Conservation (phyloP, 2,888 invertebrate genomes). For the Chromoteleia sp. region DNA sequence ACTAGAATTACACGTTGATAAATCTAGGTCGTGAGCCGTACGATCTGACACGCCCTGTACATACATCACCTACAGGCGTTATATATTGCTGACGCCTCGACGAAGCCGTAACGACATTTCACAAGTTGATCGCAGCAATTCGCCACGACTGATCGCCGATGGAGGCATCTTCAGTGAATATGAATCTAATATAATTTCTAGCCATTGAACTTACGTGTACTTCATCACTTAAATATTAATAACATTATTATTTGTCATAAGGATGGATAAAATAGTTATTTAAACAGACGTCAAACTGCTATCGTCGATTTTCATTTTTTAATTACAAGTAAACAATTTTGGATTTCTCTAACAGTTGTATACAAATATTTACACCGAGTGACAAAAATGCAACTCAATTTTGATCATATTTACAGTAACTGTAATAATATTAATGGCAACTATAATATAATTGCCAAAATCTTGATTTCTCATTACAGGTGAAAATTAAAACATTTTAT, state of each 20-base stretch:
- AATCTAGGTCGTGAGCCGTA: constrained; percentile 42
- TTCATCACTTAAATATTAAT: background rate
- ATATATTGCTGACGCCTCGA: constrained; percentile 76
- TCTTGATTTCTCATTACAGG: too few relatives aligned
- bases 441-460: too few relatives aligned
- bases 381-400: too few relatives aligned
- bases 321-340: too few relatives aligned
- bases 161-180: constrained; percentile 73
- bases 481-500: too few relatives aligned
- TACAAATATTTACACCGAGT: too few relatives aligned
- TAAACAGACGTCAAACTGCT: too few relatives aligned
- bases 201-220: background rate
- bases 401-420: too few relatives aligned
- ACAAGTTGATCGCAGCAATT: constrained; percentile 76
- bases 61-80: constrained; percentile 45
- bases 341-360: too few relatives aligned
- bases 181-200: constrained; percentile 71
- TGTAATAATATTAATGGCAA: too few relatives aligned
- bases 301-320: too few relatives aligned
- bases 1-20: constrained; percentile 38
- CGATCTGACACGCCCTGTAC: constrained; percentile 43
- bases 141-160: constrained; percentile 65
- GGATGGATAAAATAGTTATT: too few relatives aligned
- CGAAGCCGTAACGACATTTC: constrained; percentile 78
- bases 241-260: background rate